Evolutionary conservation across 2,888 invertebrate genomes (phyloP).

Genomic region (Drosophila subsilvestris): DNA sequence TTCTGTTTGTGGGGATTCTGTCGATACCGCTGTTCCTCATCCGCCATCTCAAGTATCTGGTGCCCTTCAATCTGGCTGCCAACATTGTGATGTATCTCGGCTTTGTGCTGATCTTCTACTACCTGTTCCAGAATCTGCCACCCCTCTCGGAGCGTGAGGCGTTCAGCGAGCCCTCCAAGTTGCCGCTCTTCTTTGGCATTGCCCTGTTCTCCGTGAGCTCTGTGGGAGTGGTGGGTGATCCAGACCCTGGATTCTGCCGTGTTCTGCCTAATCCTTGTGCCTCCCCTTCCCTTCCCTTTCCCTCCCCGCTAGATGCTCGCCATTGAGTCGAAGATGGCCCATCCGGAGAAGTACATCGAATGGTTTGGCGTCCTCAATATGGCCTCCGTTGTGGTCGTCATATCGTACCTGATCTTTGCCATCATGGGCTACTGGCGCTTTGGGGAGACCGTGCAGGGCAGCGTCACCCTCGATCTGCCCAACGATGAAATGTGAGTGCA

Average conservation of each 20-base stretch:
- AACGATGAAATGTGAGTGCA: slow-evolving; percentile 87
- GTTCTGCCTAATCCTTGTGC: not conserved
- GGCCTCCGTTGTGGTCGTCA: slow-evolving; percentile 91
- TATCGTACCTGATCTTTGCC: slow-evolving; percentile 92
- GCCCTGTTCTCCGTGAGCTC: slow-evolving; percentile 95
- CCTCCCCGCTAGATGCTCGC: slow-evolving; percentile 87
- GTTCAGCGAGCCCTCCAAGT: slow-evolving; percentile 83
- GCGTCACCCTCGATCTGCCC: slow-evolving; percentile 94
- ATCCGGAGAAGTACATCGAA: slow-evolving; percentile 93
- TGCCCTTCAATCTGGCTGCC: slow-evolving; percentile 95
- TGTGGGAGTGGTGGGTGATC: slow-evolving; percentile 87
- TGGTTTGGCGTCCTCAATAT: slow-evolving; percentile 94
- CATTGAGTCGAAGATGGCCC: slow-evolving; percentile 96
- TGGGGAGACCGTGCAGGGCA: slow-evolving; percentile 88
- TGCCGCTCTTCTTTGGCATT: slow-evolving; percentile 94
- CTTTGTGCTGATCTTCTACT: slow-evolving; percentile 88
- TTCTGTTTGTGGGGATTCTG: slow-evolving; percentile 86
- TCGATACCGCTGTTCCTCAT: slow-evolving; percentile 89
- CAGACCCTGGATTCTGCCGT: too few relatives aligned
- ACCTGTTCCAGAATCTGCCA: slow-evolving; percentile 89
- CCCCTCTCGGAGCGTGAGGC: slow-evolving; percentile 77
- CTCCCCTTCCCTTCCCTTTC: too few relatives aligned
- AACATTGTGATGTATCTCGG: slow-evolving; percentile 92
- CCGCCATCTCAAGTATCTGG: slow-evolving; percentile 90
- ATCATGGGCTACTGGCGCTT: slow-evolving; percentile 96